Percentiles rank a stretch among this genome's conserved stretches.
Evolutionary conservation across 1,140 invertebrate species (phyloP).

Genomic region (Tenebrio molitor): DNA sequence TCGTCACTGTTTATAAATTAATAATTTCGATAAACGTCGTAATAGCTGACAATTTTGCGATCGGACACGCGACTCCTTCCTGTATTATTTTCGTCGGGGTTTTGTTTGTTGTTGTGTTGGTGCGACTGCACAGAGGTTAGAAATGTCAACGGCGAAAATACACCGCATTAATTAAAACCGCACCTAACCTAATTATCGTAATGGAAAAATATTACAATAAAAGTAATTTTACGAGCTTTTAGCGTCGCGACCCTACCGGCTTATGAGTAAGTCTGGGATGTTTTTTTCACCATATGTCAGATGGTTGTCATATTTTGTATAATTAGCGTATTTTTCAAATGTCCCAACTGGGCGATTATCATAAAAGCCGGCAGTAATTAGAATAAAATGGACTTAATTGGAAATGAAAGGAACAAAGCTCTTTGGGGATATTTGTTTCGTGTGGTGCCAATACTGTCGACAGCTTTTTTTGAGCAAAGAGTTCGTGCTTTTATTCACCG

Average conservation of each 20-base stretch:
- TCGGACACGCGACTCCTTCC: constrained; percentile 3
- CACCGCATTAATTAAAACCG: constrained; percentile 37
- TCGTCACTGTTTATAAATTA: constrained; percentile 51
- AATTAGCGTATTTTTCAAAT: background rate
- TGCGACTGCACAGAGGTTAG: background rate
- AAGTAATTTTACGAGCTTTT: constrained; percentile 40
- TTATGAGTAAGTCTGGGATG: background rate
- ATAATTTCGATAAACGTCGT: constrained; percentile 48
- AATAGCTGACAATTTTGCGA: constrained; percentile 23
- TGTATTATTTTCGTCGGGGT: too few relatives aligned
- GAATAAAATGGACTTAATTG: background rate
- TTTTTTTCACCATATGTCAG: background rate
- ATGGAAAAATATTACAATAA: constrained; percentile 44
- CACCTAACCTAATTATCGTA: constrained; percentile 36
- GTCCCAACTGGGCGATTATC: background rate
- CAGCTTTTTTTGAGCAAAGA: too few relatives aligned
- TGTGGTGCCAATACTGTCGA: too few relatives aligned
- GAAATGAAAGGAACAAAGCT: too few relatives aligned
- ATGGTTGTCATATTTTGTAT: too few relatives aligned
- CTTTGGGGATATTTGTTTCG: too few relatives aligned
- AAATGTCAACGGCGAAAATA: background rate
- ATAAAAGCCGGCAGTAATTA: background rate
- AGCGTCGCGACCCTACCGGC: background rate
- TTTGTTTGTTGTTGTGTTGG: too few relatives aligned
- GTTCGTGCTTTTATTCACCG: too few relatives aligned